Evolutionary conservation across 1,140 invertebrate species (phyloP).

Genomic region (Thaumatotibia leucotreta): DNA sequence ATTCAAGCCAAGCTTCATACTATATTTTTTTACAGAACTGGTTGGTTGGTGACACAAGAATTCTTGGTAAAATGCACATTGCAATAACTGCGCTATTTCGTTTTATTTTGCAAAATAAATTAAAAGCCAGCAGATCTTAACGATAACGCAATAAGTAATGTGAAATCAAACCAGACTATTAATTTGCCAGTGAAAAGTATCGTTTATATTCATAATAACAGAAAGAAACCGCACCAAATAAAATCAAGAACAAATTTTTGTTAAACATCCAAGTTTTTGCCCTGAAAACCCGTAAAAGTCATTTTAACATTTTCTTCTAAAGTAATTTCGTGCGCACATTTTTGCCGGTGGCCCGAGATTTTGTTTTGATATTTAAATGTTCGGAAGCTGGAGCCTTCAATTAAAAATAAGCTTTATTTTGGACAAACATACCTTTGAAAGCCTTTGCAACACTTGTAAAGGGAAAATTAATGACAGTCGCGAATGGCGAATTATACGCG

Average conservation of each 20-base stretch:
- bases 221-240: neutral
- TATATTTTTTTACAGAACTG: too few relatives aligned
- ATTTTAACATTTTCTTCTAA: neutral
- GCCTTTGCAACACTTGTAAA: neutral
- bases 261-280: neutral
- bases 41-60: too few relatives aligned
- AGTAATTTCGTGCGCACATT: neutral
- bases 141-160: too few relatives aligned
- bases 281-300: neutral
- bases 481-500: neutral
- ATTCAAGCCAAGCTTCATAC: too few relatives aligned
- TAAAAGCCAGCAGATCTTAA: too few relatives aligned
- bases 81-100: too few relatives aligned
- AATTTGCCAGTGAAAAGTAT: too few relatives aligned
- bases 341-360: neutral
- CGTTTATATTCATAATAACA: neutral
- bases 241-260: neutral
- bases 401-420: slow-evolving; percentile 12
- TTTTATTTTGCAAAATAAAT: too few relatives aligned
- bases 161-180: too few relatives aligned
- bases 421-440: slow-evolving; percentile 6
- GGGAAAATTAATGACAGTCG: slow-evolving; percentile 4
- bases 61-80: too few relatives aligned
- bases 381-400: neutral
- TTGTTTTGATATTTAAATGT: slow-evolving; percentile 11